Evolutionary conservation across 2,888 invertebrate species (phyloP).

Genomic region (Pandemis cinnamomeana): DNA sequence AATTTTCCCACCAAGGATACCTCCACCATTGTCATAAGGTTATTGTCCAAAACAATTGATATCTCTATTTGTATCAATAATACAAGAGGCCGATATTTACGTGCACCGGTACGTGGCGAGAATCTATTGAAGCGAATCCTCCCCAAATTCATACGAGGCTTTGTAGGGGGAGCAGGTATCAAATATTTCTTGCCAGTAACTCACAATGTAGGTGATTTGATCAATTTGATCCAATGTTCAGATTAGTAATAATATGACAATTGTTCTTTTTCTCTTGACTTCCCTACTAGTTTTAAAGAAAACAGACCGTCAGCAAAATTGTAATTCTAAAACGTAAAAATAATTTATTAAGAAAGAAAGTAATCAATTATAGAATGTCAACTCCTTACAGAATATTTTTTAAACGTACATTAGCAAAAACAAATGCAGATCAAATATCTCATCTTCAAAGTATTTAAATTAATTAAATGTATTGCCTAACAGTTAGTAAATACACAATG

Average conservation of each 20-base stretch:
- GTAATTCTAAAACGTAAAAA: no score
- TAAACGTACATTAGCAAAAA: no score
- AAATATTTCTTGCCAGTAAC: slow-evolving; percentile 38
- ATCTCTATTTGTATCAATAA: slow-evolving; percentile 85
- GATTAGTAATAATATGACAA: slow-evolving; percentile 27
- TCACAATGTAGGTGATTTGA: slow-evolving; percentile 39
- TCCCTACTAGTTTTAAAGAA: not conserved
- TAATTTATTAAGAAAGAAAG: no score
- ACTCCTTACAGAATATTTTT: no score
- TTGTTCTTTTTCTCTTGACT: not conserved
- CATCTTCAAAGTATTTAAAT: no score
- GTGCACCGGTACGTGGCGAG: slow-evolving; percentile 77
- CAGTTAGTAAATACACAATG: no score
- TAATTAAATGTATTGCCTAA: no score
- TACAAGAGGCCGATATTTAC: slow-evolving; percentile 79
- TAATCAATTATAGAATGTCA: no score
- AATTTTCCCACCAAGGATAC: slow-evolving; percentile 60
- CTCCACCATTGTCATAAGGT: slow-evolving; percentile 66
- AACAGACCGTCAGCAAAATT: no score
- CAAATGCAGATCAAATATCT: no score
- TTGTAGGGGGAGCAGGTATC: slow-evolving; percentile 41
- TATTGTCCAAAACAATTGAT: slow-evolving; percentile 83
- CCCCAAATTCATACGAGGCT: slow-evolving; percentile 47
- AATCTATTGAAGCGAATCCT: slow-evolving; percentile 64
- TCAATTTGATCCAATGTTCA: slow-evolving; percentile 35